Evolutionary conservation across 2,888 invertebrate genomes (phyloP).

Genomic region (Stramonita haemastoma): DNA sequence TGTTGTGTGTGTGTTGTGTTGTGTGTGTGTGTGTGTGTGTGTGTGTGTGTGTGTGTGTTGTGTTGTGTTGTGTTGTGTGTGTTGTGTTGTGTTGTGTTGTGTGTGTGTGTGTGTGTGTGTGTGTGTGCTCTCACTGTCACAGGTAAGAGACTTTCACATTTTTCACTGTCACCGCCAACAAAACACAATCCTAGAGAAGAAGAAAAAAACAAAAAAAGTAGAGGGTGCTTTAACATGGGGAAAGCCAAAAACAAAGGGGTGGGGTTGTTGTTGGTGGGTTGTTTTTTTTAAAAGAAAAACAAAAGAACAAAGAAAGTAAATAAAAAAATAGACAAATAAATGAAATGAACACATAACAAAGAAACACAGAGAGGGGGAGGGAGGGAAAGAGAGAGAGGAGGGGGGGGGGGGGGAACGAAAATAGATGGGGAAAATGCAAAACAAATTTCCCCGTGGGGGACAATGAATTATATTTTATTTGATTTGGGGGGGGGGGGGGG

Average conservation of each 20-base stretch:
- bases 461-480: too few species aligned
- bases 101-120: too few species aligned
- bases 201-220: background rate
- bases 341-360: background rate
- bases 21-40: background rate
- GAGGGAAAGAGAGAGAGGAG: background rate
- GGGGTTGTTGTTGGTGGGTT: background rate
- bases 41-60: background rate
- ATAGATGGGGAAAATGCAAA: background rate
- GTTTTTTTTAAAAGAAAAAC: background rate
- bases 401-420: background rate
- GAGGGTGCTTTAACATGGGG: background rate
- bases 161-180: background rate
- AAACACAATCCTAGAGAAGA: background rate
- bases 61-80: too few species aligned
- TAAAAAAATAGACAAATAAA: background rate
- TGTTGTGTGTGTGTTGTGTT: background rate
- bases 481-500: too few species aligned
- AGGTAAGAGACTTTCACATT: too few species aligned
- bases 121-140: too few species aligned
- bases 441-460: too few species aligned
- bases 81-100: background rate
- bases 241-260: too few species aligned
- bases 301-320: background rate
- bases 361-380: too few species aligned